Evolutionary conservation across 2,113 vertebrate genomes (phyloP), one percentile per base, ranked within the genome.

Genomic region (Alethe castanea): DNA sequence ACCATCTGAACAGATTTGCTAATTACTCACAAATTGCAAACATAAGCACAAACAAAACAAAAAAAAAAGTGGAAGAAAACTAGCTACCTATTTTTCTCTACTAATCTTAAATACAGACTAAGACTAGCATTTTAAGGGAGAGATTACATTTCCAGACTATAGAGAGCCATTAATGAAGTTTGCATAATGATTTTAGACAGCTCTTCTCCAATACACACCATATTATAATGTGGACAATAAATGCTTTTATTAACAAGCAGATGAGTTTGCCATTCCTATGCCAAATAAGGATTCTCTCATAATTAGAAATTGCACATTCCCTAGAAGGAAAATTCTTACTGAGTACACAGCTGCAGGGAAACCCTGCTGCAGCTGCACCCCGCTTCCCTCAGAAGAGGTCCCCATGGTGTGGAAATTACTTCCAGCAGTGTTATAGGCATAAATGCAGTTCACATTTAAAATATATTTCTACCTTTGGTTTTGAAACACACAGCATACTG

Each of bases 161-260:
- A 79, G 35, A 59, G 53, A 91, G 31, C 14, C 77, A 57, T 62
- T 81, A 90, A 76, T 66, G n/a, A 93, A 82, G 62, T 54, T 88
- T 77, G 42, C 29, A 48, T 60, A 64, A 88, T 64, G 16, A 86
- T 57, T 94, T 92, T 45, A 76, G 24, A 86, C 45, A 79, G 31
- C 24, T 78, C 28, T 81, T 81, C 50, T 86, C 31, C 65, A 78
- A 57, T 25, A 86, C 31, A 56, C 20, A 62, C 33, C 26, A 53
- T 66, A 90, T 35, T 69, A 80, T 48, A 92, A 94, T 47, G 24
- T 45, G 42, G 52, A 92, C 33, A 86, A 88, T 59, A 92, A 94
- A 95, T 77, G 52, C 9, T 84, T 90, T 82, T 83, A 70, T 91
- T 92, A 93, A 80, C 47, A 92, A 88, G 56, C 48, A 86, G 71